Conservation (phyloP, 2,113 vertebrate species). For the Circaetus gallicus region DNA sequence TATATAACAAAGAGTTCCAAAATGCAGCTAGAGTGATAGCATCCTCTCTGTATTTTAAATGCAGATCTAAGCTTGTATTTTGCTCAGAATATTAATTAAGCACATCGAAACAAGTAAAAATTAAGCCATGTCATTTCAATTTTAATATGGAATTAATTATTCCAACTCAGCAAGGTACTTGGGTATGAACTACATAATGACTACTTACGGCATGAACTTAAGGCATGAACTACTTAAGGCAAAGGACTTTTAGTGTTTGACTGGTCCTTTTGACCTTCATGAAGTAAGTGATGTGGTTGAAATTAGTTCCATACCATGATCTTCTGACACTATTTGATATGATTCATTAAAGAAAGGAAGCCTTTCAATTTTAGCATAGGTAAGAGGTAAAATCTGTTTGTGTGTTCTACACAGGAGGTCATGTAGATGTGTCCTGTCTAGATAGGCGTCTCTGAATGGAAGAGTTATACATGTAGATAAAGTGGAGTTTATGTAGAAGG, state of each 20-base stretch:
- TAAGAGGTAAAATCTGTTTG: neutral
- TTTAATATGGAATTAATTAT: neutral
- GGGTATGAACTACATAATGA: no score
- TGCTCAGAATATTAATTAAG: neutral
- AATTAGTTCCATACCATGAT: neutral
- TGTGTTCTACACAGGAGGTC: neutral
- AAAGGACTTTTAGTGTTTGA: neutral
- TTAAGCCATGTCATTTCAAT: neutral
- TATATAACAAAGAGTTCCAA: neutral
- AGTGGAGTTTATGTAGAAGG: neutral
- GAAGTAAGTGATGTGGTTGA: neutral
- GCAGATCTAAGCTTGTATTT: neutral
- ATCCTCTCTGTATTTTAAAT: neutral
- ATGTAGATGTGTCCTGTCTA: neutral
- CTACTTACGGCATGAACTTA: neutral
- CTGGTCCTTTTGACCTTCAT: neutral
- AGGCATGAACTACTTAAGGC: neutral
- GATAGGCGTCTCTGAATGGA: neutral
- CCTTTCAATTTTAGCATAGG: neutral
- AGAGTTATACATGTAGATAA: neutral
- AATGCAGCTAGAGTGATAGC: neutral
- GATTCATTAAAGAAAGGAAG: neutral
- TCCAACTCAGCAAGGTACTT: neutral
- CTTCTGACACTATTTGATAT: neutral
- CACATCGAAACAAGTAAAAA: neutral